phyloP scores from a whole-genome alignment of 2,797 vertebrate genomes.

The Rhinophrynus dorsalis region DNA sequence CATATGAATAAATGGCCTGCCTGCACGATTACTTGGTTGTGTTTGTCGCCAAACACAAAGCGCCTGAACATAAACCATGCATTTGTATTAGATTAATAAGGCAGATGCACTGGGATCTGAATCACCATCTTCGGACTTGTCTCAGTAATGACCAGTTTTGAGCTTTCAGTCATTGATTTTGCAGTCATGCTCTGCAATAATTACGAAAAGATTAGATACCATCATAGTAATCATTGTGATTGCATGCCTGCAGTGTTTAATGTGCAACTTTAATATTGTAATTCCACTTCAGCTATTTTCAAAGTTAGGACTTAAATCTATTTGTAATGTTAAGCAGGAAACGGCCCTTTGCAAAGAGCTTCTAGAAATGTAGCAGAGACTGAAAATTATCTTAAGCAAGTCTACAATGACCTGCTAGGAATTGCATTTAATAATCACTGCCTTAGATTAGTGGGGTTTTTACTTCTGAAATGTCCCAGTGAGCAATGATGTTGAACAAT shows the following conservation, averaged over 20 bases:
- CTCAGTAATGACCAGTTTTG: constrained; percentile 42
- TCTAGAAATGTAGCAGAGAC: neutral
- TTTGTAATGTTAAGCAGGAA: constrained; percentile 43
- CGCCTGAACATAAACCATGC: constrained; percentile 4
- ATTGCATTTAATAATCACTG: constrained; percentile 31
- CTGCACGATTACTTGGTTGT: neutral
- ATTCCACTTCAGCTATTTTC: constrained; percentile 48
- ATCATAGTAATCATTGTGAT: constrained; percentile 49
- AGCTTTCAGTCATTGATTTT: constrained; percentile 49
- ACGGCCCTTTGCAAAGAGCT: constrained; percentile 36
- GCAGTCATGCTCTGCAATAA: constrained; percentile 50
- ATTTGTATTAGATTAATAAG: constrained; percentile 32
- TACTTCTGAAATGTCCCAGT: constrained; percentile 1
- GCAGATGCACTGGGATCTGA: constrained; percentile 16
- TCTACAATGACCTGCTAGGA: constrained; percentile 38
- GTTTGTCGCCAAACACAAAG: constrained; percentile 23
- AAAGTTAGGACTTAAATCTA: constrained; percentile 30
- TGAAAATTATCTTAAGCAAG: constrained; percentile 35
- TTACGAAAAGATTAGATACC: constrained; percentile 50
- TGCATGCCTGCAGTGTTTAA: constrained; percentile 50
- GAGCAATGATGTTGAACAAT: neutral
- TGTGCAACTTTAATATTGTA: constrained; percentile 50
- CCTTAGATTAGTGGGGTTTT: neutral
- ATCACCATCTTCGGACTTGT: constrained; percentile 24
- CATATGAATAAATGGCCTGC: constrained; percentile 25